Percentiles rank a stretch among this genome's conserved stretches.
Evolutionary conservation across 2,797 vertebrate genomes (phyloP).

Genomic region (Arctocebus calabarensis): DNA sequence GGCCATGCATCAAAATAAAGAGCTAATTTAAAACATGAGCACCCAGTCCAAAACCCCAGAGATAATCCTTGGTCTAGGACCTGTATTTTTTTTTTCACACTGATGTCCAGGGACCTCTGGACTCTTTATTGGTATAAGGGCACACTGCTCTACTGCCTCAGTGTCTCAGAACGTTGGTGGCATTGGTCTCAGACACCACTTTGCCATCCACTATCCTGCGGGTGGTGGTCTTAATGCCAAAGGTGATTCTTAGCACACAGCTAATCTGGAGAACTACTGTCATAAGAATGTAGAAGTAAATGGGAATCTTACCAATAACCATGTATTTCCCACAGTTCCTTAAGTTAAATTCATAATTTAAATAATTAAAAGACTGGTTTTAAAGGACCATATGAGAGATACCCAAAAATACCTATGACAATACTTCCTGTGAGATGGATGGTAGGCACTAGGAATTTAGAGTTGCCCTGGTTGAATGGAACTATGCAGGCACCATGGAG

Average conservation of each 20-base stretch:
- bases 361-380: background rate
- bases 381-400: background rate
- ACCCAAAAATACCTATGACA: background rate
- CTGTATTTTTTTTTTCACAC: background rate
- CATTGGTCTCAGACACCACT: too few species aligned
- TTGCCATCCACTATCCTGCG: too few species aligned
- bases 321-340: background rate
- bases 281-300: background rate
- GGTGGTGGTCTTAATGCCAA: background rate
- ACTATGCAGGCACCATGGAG: background rate
- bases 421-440: background rate
- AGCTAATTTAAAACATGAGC: background rate
- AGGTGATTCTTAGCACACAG: background rate
- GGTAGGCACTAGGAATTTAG: background rate
- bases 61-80: background rate
- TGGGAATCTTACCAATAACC: background rate
- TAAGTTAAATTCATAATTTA: constrained; percentile 35
- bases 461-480: background rate
- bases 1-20: constrained; percentile 1
- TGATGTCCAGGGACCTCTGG: too few species aligned
- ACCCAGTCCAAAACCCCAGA: background rate
- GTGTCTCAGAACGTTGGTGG: too few species aligned
- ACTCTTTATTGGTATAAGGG: too few species aligned
- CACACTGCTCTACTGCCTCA: too few species aligned
- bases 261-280: constrained; percentile 4